Conservation (phyloP, 2,888 invertebrate species). For the Spilarctia lutea region DNA sequence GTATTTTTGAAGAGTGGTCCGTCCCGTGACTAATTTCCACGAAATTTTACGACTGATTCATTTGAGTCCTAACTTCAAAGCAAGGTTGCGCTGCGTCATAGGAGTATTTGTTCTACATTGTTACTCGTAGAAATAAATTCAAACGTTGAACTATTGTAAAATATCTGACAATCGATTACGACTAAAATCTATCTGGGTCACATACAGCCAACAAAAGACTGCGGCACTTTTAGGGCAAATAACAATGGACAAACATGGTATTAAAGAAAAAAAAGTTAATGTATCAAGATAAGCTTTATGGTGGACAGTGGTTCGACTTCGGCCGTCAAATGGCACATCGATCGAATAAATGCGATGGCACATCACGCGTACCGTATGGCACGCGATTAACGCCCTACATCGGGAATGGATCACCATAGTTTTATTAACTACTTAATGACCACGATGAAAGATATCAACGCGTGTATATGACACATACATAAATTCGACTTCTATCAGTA, state of each 20-base stretch:
- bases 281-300: slow-evolving; percentile 83
- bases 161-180: slow-evolving; percentile 72
- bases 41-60: slow-evolving; percentile 53
- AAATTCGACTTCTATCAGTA: slow-evolving; percentile 7
- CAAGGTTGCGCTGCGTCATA: slow-evolving; percentile 50
- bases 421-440: slow-evolving; percentile 23
- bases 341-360: slow-evolving; percentile 71
- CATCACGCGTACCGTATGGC: slow-evolving; percentile 68
- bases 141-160: slow-evolving; percentile 63
- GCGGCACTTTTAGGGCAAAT: slow-evolving; percentile 68
- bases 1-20: slow-evolving; percentile 38
- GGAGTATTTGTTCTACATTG: slow-evolving; percentile 60
- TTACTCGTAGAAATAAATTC: slow-evolving; percentile 52
- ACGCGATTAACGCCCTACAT: slow-evolving; percentile 61
- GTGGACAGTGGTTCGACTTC: slow-evolving; percentile 84
- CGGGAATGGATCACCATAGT: slow-evolving; percentile 36
- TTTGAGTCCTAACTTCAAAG: slow-evolving; percentile 47
- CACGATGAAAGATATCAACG: slow-evolving; percentile 14
- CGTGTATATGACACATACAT: not conserved
- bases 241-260: slow-evolving; percentile 69
- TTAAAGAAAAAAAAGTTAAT: slow-evolving; percentile 69
- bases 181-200: slow-evolving; percentile 80
- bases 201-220: slow-evolving; percentile 72
- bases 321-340: slow-evolving; percentile 84
- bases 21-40: slow-evolving; percentile 59